phyloP scores from a whole-genome alignment of 2,113 vertebrate genomes.

The Lasiurus borealis region DNA sequence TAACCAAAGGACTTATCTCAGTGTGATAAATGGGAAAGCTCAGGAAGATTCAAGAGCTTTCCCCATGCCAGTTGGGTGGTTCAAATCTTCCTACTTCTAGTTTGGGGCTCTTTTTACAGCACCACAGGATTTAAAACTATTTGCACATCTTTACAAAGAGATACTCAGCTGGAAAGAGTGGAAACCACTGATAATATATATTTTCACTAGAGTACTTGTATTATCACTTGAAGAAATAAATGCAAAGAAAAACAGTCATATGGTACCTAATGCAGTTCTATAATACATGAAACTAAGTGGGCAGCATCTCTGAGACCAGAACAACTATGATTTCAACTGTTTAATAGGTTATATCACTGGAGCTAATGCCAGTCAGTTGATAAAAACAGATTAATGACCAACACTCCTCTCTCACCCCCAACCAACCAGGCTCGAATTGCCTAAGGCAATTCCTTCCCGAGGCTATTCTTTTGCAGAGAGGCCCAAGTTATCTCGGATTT shows the following conservation, averaged over 20 bases:
- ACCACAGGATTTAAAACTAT: not conserved
- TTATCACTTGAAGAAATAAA: conserved; percentile 1
- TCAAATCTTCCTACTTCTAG: conserved; percentile 17
- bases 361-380: not conserved
- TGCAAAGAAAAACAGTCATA: not conserved
- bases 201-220: not conserved
- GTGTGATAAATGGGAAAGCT: not conserved
- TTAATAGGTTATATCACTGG: not conserved
- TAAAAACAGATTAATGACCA: not conserved
- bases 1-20: not conserved
- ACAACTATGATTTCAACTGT: not conserved
- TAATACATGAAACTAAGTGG: not conserved
- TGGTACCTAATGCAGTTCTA: not conserved
- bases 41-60: conserved; percentile 36
- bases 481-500: not conserved
- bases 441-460: not conserved
- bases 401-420: not conserved
- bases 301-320: not conserved
- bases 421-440: not conserved
- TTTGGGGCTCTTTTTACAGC: not conserved
- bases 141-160: conserved; percentile 40
- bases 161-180: not conserved
- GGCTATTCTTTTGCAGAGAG: not conserved
- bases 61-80: not conserved
- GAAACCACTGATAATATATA: conserved; percentile 21